phyloP scores from a whole-genome alignment of 2,888 invertebrate species.

The Lithophane ornitopus region DNA sequence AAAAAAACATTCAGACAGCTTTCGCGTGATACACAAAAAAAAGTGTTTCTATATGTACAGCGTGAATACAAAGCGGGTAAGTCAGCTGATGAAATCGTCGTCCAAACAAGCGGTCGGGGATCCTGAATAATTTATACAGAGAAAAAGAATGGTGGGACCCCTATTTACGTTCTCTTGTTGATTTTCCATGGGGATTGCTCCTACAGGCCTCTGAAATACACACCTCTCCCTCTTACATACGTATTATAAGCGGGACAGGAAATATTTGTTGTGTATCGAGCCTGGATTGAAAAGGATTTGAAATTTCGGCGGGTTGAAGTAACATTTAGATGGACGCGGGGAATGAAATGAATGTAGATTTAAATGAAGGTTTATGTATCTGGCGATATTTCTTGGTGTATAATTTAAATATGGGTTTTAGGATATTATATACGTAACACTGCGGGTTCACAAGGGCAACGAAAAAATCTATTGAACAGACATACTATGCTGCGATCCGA shows the following conservation, averaged over 20 bases:
- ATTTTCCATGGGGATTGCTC: conserved; percentile 80
- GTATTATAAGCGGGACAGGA: conserved; percentile 64
- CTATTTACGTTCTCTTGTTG: conserved; percentile 81
- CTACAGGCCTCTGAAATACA: conserved; percentile 65
- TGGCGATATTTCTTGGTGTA: conserved; percentile 36
- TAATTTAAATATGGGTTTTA: conserved; percentile 19
- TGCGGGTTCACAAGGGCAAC: not conserved
- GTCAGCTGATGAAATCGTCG: conserved; percentile 81
- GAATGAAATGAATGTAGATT: conserved; percentile 62
- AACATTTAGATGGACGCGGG: conserved; percentile 63
- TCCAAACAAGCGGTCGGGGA: conserved; percentile 79
- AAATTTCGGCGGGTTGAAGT: conserved; percentile 63
- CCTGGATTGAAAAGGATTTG: conserved; percentile 80
- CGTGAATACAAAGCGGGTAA: conserved; percentile 71
- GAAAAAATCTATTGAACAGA: not conserved
- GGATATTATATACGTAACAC: not conserved
- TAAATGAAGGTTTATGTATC: conserved; percentile 63
- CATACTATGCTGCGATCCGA: too few relatives aligned
- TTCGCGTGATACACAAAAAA: conserved; percentile 50
- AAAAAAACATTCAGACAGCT: conserved; percentile 24
- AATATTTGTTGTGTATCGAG: conserved; percentile 70
- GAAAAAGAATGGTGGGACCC: conserved; percentile 78
- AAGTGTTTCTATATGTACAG: conserved; percentile 59
- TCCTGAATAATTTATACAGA: conserved; percentile 83
- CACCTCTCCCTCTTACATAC: conserved; percentile 69